phyloP scores from a whole-genome alignment of 2,888 invertebrate genomes.

The Linyphia triangularis region DNA sequence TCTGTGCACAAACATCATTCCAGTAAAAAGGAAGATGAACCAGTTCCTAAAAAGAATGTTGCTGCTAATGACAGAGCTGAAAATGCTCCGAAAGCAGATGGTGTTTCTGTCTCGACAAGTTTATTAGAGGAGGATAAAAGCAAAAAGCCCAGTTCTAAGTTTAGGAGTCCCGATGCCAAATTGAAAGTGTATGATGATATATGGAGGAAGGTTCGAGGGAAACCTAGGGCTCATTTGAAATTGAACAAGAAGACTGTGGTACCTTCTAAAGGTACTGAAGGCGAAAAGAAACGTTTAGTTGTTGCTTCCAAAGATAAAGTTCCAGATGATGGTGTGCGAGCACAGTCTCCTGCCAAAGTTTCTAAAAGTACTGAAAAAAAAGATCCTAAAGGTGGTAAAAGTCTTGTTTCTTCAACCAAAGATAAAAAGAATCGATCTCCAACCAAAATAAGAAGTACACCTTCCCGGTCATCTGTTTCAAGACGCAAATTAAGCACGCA shows the following conservation, averaged over 20 bases:
- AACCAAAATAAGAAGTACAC: too few relatives aligned
- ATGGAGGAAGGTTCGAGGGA: background rate
- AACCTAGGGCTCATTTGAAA: background rate
- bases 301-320: background rate
- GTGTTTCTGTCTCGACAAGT: background rate
- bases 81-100: too few relatives aligned
- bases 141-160: too few relatives aligned
- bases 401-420: too few relatives aligned
- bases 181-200: background rate
- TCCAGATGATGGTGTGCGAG: background rate
- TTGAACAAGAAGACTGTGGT: background rate
- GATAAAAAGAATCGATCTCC: too few relatives aligned
- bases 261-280: background rate
- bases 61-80: too few relatives aligned
- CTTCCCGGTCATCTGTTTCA: too few relatives aligned
- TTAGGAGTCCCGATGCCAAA: background rate
- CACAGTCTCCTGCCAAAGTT: background rate
- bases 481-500: too few relatives aligned
- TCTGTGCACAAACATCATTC: too few relatives aligned
- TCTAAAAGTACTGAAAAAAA: background rate
- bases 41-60: too few relatives aligned
- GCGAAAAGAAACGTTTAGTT: background rate
- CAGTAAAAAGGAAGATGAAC: too few relatives aligned
- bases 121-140: background rate
- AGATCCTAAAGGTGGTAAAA: too few relatives aligned